Evolutionary conservation across 2,113 vertebrate genomes (phyloP).

Genomic region (Odobenus rosmarus): DNA sequence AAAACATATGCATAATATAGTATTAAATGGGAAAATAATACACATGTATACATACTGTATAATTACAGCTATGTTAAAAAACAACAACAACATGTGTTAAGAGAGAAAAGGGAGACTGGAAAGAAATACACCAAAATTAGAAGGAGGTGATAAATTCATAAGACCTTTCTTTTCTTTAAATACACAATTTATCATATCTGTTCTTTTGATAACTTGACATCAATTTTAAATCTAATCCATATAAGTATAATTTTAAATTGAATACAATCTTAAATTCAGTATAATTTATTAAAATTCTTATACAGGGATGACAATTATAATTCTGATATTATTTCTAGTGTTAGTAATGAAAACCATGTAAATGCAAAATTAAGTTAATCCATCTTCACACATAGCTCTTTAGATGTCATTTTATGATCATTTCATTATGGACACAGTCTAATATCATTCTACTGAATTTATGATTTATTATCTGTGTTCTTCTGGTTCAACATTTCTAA

Average conservation of each 20-base stretch:
- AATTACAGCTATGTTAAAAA: neutral
- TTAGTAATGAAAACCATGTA: neutral
- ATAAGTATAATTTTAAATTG: neutral
- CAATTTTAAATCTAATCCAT: neutral
- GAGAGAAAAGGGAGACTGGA: neutral
- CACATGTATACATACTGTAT: neutral
- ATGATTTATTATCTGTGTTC: neutral
- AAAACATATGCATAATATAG: neutral
- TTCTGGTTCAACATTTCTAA: neutral
- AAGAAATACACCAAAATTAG: neutral
- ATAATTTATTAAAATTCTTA: constrained; percentile 42
- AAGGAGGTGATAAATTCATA: neutral
- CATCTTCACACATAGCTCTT: neutral
- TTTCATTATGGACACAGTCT: neutral
- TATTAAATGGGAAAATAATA: neutral
- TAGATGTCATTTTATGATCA: constrained; percentile 13
- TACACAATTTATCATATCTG: neutral
- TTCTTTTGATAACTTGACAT: neutral
- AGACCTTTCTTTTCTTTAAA: neutral
- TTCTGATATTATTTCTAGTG: neutral
- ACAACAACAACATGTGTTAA: neutral
- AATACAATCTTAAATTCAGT: neutral
- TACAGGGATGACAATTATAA: neutral
- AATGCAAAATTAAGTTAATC: neutral
- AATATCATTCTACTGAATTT: neutral